Evolutionary conservation across 2,113 vertebrate genomes (phyloP).

Genomic region (Lophotis ruficrista): DNA sequence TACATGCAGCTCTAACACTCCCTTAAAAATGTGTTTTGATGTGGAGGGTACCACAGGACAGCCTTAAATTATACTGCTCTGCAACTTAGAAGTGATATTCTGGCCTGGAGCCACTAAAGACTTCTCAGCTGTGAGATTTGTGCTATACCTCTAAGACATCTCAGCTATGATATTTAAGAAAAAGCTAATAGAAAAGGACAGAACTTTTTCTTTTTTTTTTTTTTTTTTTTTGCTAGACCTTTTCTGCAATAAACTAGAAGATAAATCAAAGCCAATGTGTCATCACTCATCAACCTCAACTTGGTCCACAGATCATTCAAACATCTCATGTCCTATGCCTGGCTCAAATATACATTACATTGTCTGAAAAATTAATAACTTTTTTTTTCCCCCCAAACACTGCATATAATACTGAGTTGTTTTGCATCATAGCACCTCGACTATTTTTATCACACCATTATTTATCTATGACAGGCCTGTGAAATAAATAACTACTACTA

Average conservation of each 20-base stretch:
- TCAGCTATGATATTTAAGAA: neutral
- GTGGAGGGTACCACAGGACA: neutral
- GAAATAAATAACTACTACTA: neutral
- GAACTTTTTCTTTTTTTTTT: neutral
- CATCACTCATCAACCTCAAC: neutral
- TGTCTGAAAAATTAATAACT: neutral
- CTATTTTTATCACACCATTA: neutral
- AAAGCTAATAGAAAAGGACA: neutral
- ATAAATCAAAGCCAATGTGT: neutral
- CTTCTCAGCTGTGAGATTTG: neutral
- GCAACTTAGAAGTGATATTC: neutral
- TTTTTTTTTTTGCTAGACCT: neutral
- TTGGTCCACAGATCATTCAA: neutral
- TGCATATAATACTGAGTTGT: neutral
- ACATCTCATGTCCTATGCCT: neutral
- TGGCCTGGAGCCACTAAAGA: neutral
- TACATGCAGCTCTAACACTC: neutral
- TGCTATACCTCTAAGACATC: neutral
- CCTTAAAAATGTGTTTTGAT: neutral
- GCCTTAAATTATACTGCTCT: neutral
- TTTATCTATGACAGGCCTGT: neutral
- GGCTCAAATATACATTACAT: neutral
- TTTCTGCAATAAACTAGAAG: neutral
- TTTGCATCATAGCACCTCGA: neutral
- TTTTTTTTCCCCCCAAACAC: accelerated